Base-by-base conservation (phyloP, 2,113 vertebrate species). In the Melanerpes aurifrons region DNA sequence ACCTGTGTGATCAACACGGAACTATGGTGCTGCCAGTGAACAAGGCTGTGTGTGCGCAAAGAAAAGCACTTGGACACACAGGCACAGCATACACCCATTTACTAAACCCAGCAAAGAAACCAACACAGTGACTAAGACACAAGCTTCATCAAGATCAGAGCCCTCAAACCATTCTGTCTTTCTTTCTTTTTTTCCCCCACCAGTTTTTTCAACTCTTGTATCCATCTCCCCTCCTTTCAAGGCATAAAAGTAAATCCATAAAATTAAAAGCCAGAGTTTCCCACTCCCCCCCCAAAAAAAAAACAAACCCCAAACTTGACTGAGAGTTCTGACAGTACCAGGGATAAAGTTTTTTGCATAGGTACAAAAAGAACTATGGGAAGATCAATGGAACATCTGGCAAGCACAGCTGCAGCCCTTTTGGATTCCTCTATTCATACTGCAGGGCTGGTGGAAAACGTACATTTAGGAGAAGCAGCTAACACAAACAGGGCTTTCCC, bases 341-440 rank as follows among this genome's bases (percentile, higher is more conserved):
- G 20, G 48, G 20, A 75, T 70, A 92, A 97, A 97, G 91, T 97
- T 95, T 95, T 93, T 88, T 94, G 83, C 92, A 89, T 47, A 28
- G 82, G 50, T 78, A 64, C 72, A 85, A 76, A 94, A 94, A 72
- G 62, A 88, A 82, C 40, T 81, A 69, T 20, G 32, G 43, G 79
- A 79, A 76, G 59, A 94, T 85, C 90, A 87, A 67, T 63, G 53
- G 87, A 94, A 95, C 96, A 96, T 95, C 94, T 96, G 94, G 94
- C 71, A 80, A 92, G 54, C 88, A 75, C 90, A 94, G 69, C 93
- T 87, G 95, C 80, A 85, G 93, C 75, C 73, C 71, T 95, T 93
- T 94, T 76, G 25, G 24, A 93, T 96, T 68, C 85, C 87, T 86
- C 80, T 89, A 92, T 79, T 63, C 75, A 90, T 70, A 80, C 85